Percentiles rank a stretch among this genome's conserved stretches.
phyloP scores from a whole-genome alignment of 2,113 vertebrate species.

The Pimephales promelas region DNA sequence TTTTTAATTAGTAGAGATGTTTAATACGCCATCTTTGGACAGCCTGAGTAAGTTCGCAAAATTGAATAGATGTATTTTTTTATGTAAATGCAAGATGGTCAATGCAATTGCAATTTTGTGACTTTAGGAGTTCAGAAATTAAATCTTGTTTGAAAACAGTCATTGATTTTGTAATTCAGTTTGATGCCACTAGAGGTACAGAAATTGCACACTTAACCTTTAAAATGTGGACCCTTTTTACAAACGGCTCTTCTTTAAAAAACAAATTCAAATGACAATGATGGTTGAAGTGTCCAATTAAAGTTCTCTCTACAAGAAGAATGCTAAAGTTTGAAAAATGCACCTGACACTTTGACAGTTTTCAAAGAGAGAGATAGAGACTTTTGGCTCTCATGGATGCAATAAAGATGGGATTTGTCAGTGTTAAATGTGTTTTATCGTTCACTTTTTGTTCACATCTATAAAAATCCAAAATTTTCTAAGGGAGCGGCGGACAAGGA shows the following conservation, averaged over 20 bases:
- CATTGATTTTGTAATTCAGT: not conserved
- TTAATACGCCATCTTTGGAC: not conserved
- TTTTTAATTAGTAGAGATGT: not conserved
- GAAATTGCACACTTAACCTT: not conserved
- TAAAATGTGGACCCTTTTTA: not conserved
- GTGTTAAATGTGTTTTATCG: constrained; percentile 7
- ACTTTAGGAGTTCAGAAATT: not conserved
- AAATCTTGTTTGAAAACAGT: not conserved
- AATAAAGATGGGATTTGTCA: not conserved
- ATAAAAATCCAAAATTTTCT: not conserved
- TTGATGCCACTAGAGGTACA: not conserved
- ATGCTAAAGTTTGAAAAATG: not conserved
- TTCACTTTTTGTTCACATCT: not conserved
- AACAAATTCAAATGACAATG: not conserved
- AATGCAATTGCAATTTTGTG: not conserved
- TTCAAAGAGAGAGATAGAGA: not conserved
- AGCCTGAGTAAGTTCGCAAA: not conserved
- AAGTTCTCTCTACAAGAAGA: not conserved
- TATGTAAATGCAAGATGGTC: not conserved
- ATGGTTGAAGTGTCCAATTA: not conserved
- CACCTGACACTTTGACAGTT: not conserved
- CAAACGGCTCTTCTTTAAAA: not conserved
- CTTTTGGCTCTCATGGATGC: not conserved
- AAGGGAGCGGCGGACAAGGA: not conserved
- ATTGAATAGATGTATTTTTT: not conserved